Base-by-base conservation (phyloP, 2,888 invertebrate genomes). In the Galerucella pusilla region DNA sequence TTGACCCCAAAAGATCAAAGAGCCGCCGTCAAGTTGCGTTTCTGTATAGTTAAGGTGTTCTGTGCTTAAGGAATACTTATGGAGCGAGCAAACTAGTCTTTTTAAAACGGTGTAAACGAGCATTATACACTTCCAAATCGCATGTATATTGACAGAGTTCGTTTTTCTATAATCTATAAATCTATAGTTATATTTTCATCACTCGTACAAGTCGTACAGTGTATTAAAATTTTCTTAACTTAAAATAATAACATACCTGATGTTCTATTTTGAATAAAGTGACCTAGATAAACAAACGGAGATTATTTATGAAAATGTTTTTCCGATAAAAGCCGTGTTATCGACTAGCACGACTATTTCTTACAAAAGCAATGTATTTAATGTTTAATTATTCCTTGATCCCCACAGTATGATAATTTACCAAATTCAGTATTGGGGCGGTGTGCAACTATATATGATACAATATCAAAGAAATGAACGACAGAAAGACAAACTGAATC, bases 361-460 rank as follows among this genome's bases (percentile, higher is more conserved):
- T 42, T 64, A 45, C 45, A 46, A 42, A 35, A 45, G 45, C 64
- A 46, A n/a, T 7, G 3, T 16, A 64, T 64, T 46, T 14, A 64
- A 16, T 64, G 45, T 64, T 42, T 42, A 14, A 64, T 16, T 46
- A 11, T 42, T 20, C 11, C 42, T 49, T 66, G 20, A 14, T 52
- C 61, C 61, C 61, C n/a, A 1, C 4, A 35, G 20, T 35, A 16
- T 16, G 46, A 66, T 66, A 52, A 49, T 10, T 52, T 28, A 66
- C 28, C 20, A 66, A 66, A 52, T 42, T 49, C 49, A 66, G 2
- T 66, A 52, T 66, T 66, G 66, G 66, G 66, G 49, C 66, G 6
- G 66, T 66, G 66, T 66, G 66, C 66, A 66, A 66, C 66, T 20
- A 35, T 35, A 20, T 20, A 28, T 25, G 1, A 65, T 20, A 42